These are phyloP conservation scores for Porites lutea DNA, from an alignment of 64 coral and sea anemone genomes.

Conservation along the genomic window DNA sequence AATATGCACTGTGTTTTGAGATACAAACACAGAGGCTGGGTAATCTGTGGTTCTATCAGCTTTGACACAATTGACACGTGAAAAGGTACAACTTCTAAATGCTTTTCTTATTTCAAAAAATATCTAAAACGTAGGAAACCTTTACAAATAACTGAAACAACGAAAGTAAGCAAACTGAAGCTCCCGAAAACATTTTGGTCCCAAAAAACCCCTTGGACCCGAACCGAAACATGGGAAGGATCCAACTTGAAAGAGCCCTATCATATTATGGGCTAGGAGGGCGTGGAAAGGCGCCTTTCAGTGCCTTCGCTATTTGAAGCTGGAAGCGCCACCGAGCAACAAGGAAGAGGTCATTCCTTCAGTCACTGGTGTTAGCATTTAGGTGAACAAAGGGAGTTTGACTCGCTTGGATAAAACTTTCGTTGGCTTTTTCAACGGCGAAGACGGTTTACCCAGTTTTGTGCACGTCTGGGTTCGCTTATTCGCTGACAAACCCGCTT, in stretches of 20 bases:
- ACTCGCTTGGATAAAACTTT: not conserved
- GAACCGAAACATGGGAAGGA: not conserved
- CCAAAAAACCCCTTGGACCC: no score
- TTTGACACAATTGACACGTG: no score
- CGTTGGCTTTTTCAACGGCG: not conserved
- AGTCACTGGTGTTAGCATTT: not conserved
- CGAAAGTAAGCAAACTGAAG: no score
- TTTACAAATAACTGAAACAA: no score
- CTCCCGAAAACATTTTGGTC: no score
- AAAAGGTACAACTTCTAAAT: no score
- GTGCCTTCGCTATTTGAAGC: not conserved
- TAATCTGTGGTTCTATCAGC: no score
- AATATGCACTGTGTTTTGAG: no score
- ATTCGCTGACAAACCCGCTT: constrained; percentile 17
- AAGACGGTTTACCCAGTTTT: not conserved
- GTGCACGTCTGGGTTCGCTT: not conserved
- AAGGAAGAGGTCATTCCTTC: constrained; percentile 15
- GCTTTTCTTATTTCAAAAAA: no score
- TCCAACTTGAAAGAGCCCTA: not conserved
- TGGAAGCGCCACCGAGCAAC: constrained; percentile 17
- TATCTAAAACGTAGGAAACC: no score
- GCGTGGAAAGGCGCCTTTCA: constrained; percentile 48
- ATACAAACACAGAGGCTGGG: no score
- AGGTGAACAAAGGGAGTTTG: not conserved
- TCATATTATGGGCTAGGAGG: constrained; percentile 53